phyloP scores from a whole-genome alignment of 2,113 vertebrate species.

The Mobula birostris region DNA sequence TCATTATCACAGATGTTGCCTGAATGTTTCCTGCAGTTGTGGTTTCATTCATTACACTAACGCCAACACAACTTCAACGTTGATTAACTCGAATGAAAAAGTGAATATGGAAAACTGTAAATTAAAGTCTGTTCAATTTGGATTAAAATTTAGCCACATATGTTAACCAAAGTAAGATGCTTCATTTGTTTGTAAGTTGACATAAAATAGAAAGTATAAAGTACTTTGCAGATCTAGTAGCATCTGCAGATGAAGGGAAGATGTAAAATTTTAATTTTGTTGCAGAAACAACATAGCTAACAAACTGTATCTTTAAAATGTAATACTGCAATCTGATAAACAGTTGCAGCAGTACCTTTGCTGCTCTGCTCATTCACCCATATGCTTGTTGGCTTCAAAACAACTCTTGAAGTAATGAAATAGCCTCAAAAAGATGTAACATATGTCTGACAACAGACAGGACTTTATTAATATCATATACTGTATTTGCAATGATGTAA shows the following conservation, averaged over 20 bases:
- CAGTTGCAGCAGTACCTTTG: neutral
- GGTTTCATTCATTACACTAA: neutral
- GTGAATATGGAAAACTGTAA: too few species aligned
- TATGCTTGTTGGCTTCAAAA: neutral
- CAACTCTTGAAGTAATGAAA: neutral
- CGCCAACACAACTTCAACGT: neutral
- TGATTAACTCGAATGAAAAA: too few species aligned
- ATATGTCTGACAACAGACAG: slow-evolving; percentile 4
- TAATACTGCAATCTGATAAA: neutral
- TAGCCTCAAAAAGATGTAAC: neutral
- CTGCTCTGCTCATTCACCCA: neutral
- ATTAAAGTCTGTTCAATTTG: too few species aligned
- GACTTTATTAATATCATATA: neutral
- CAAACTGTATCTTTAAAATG: neutral
- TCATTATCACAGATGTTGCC: neutral
- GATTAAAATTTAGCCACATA: too few species aligned
- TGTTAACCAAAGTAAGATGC: too few species aligned
- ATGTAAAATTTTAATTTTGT: neutral
- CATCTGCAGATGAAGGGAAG: neutral
- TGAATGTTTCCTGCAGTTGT: neutral
- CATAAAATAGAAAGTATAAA: too few species aligned
- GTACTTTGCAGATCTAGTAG: too few species aligned
- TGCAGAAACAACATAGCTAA: neutral
- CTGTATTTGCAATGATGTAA: neutral
- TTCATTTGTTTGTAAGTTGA: too few species aligned